Conservation (phyloP, 2,113 vertebrate species). For the Calypte anna region DNA sequence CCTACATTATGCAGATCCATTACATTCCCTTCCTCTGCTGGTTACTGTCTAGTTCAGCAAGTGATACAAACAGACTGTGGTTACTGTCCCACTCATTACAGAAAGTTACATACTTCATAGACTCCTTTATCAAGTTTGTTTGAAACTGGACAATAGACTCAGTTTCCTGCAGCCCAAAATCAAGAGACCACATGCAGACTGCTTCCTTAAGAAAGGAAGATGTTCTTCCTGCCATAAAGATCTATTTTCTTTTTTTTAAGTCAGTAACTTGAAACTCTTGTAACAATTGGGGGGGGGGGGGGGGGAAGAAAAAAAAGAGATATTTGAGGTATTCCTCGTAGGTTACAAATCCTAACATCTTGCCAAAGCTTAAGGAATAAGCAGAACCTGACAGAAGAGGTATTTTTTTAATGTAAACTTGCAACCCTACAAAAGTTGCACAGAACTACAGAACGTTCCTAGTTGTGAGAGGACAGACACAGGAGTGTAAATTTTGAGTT, state of each 20-base stretch:
- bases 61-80: background rate
- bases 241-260: background rate
- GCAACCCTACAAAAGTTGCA: background rate
- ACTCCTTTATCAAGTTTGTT: background rate
- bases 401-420: background rate
- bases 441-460: background rate
- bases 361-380: background rate
- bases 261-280: background rate
- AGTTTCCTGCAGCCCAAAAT: background rate
- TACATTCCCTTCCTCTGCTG: background rate
- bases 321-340: background rate
- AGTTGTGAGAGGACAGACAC: background rate
- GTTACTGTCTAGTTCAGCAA: background rate
- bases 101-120: background rate
- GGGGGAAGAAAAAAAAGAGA: too few relatives aligned
- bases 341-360: background rate
- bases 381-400: background rate
- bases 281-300: background rate
- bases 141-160: background rate
- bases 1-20: background rate
- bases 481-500: background rate
- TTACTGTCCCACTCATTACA: background rate
- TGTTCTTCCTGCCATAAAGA: background rate
- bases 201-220: background rate
- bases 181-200: background rate